Conservation (phyloP, 2,797 vertebrate species). For the Darevskia mixta region DNA sequence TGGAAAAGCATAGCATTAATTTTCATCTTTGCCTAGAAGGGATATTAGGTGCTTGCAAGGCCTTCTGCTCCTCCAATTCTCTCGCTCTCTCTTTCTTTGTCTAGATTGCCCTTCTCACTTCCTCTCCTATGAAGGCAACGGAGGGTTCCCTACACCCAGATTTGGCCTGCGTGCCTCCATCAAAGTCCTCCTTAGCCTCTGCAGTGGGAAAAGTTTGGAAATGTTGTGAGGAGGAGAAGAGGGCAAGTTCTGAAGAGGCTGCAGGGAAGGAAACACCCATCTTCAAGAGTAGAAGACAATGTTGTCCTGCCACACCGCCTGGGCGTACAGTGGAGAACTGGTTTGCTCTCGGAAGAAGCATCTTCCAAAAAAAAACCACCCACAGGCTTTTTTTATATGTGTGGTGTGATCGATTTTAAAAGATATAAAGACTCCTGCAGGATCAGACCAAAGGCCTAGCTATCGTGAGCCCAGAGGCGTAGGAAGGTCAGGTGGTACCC, state of each 20-base stretch:
- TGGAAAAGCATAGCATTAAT: no score
- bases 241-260: not conserved
- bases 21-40: no score
- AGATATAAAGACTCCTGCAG: no score
- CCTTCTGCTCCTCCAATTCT: not conserved
- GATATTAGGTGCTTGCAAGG: not conserved
- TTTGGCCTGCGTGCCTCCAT: not conserved
- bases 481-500: no score
- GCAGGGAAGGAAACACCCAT: no score
- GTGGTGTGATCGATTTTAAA: no score
- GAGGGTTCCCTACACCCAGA: not conserved
- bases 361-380: no score
- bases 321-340: not conserved
- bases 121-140: not conserved
- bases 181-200: not conserved
- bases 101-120: not conserved
- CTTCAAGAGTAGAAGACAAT: not conserved
- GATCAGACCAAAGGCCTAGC: no score
- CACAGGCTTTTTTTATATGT: no score
- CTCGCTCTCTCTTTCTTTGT: not conserved
- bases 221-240: not conserved
- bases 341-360: no score
- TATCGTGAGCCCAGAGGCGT: no score
- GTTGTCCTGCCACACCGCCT: not conserved
- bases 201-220: not conserved